Conservation (phyloP, 2,113 vertebrate species). For the Fukomys damarensis region DNA sequence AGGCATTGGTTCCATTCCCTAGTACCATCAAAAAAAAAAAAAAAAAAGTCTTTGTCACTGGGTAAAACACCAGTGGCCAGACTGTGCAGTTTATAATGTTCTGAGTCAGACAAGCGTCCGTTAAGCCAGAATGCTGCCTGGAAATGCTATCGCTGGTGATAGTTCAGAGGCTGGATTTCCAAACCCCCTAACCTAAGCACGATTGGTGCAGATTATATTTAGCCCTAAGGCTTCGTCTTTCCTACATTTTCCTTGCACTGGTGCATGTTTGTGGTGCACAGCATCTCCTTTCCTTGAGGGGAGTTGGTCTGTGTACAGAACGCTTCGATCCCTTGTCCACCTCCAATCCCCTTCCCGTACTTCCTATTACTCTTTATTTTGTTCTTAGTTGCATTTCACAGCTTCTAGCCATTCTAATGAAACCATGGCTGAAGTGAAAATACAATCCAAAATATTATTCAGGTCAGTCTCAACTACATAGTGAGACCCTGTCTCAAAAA, state of each 20-base stretch:
- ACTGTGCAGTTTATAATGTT: not conserved
- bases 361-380: not conserved
- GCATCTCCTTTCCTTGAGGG: not conserved
- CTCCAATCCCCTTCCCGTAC: not conserved
- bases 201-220: not conserved
- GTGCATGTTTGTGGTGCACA: not conserved
- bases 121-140: slow-evolving; percentile 16
- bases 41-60: not conserved
- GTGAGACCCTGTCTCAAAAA: no score
- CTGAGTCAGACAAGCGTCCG: not conserved
- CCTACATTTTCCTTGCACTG: not conserved
- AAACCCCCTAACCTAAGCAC: slow-evolving; percentile 18
- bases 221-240: not conserved
- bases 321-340: no score
- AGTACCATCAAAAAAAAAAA: not conserved
- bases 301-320: accelerated
- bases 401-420: not conserved
- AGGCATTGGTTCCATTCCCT: not conserved
- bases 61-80: not conserved
- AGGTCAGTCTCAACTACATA: no score
- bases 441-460: not conserved
- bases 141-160: not conserved
- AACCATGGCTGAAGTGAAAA: not conserved
- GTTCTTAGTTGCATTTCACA: not conserved
- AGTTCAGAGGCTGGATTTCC: slow-evolving; percentile 1